Conservation (phyloP, 1,140 invertebrate species). For the Drosophila tropicalis region DNA sequence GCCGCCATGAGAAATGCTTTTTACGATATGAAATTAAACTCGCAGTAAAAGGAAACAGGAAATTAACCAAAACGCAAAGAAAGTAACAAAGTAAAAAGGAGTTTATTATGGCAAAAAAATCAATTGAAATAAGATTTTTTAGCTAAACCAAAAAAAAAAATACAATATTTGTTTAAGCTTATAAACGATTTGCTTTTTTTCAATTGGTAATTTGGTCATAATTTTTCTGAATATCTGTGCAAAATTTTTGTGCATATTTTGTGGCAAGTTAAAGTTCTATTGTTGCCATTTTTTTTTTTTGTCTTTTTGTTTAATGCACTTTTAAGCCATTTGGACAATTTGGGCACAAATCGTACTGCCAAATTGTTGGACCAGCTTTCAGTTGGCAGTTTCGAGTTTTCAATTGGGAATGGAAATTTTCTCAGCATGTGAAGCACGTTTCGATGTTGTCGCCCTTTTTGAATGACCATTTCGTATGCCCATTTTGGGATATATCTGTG, state of each 20-base stretch:
- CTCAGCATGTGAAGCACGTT: slow-evolving; percentile 56
- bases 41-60: slow-evolving; percentile 1
- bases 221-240: too few relatives aligned
- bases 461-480: slow-evolving; percentile 57
- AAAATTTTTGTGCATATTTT: background rate
- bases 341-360: background rate
- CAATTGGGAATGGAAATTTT: slow-evolving; percentile 17
- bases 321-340: slow-evolving; percentile 10
- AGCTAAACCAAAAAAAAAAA: background rate
- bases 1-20: slow-evolving; percentile 4
- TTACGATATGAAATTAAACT: slow-evolving; percentile 5
- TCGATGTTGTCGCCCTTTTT: slow-evolving; percentile 53
- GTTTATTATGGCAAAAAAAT: background rate
- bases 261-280: background rate
- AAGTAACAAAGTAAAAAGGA: background rate
- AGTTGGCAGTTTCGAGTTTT: slow-evolving; percentile 26
- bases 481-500: slow-evolving; percentile 57
- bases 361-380: slow-evolving; percentile 26
- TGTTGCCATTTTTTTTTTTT: slow-evolving; percentile 1
- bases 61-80: background rate
- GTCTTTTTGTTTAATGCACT: slow-evolving; percentile 1
- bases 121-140: background rate
- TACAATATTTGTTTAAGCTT: background rate
- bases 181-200: too few relatives aligned
- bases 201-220: too few relatives aligned